Percentiles rank a stretch among this genome's conserved stretches.
phyloP scores from a whole-genome alignment of 2,888 invertebrate genomes.

The Cataglyphis livida region DNA sequence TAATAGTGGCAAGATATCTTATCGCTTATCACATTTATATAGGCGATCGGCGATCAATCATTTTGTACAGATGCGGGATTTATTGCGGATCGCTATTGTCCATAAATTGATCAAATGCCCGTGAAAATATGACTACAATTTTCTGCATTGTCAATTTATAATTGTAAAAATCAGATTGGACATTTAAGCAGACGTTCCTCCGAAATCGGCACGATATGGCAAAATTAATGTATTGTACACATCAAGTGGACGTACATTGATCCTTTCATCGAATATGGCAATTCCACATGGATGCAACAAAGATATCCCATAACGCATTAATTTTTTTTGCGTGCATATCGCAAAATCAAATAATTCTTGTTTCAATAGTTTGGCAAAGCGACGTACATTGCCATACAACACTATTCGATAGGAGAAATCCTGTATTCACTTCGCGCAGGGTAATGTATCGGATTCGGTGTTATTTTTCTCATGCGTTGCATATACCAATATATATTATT shows the following conservation, averaged over 20 bases:
- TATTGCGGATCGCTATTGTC: not conserved
- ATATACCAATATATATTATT: not conserved
- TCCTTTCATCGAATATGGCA: not conserved
- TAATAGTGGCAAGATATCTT: slow-evolving; percentile 42
- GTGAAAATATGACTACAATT: not conserved
- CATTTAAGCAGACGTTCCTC: not conserved
- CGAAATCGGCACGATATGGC: not conserved
- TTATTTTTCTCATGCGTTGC: not conserved
- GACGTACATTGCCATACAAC: not conserved
- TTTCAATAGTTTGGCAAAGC: not conserved
- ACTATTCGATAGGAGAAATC: not conserved
- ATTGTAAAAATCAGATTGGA: not conserved
- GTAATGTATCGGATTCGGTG: not conserved
- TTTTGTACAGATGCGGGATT: slow-evolving; percentile 45
- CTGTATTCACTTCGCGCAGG: not conserved
- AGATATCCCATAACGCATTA: not conserved
- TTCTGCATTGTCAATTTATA: not conserved
- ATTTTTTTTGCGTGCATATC: not conserved
- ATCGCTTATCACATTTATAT: slow-evolving; percentile 52
- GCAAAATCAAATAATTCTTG: not conserved
- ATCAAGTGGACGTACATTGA: too few relatives aligned
- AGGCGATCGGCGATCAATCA: slow-evolving; percentile 34
- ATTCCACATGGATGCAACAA: not conserved
- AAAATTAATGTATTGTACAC: not conserved
- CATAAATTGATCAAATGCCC: not conserved